Evolutionary conservation across 1,140 invertebrate genomes (phyloP).

Genomic region (Caenorhabditis tropicalis): DNA sequence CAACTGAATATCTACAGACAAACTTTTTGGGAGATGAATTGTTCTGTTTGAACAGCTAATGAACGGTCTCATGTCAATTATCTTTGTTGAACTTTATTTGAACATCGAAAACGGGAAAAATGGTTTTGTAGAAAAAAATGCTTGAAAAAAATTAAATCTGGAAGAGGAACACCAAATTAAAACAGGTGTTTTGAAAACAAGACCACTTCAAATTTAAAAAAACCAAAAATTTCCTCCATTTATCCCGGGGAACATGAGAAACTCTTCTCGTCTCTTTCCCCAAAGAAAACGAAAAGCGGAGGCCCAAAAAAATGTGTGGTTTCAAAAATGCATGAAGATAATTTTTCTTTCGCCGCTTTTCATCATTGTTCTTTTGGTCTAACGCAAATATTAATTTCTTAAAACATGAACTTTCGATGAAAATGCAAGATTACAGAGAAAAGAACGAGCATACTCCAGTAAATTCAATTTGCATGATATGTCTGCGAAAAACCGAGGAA

Average conservation of each 20-base stretch:
- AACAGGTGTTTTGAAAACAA: too few relatives aligned
- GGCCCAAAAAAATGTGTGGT: background rate
- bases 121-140: background rate
- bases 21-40: background rate
- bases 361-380: background rate
- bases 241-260: too few relatives aligned
- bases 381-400: background rate
- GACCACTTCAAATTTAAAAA: too few relatives aligned
- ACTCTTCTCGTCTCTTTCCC: too few relatives aligned
- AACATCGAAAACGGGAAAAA: too few relatives aligned
- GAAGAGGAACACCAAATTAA: too few relatives aligned
- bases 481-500: too few relatives aligned
- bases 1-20: too few relatives aligned
- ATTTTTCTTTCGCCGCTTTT: background rate
- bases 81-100: constrained; percentile 1
- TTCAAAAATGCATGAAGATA: constrained; percentile 21
- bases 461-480: too few relatives aligned
- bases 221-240: background rate
- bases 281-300: background rate
- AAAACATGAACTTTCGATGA: too few relatives aligned
- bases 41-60: background rate
- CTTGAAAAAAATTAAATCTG: background rate
- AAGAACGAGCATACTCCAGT: too few relatives aligned
- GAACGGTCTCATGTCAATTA: constrained; percentile 28
- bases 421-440: too few relatives aligned